Evolutionary conservation across 2,888 invertebrate species (phyloP).

Genomic region (Theodoxus fluviatilis): DNA sequence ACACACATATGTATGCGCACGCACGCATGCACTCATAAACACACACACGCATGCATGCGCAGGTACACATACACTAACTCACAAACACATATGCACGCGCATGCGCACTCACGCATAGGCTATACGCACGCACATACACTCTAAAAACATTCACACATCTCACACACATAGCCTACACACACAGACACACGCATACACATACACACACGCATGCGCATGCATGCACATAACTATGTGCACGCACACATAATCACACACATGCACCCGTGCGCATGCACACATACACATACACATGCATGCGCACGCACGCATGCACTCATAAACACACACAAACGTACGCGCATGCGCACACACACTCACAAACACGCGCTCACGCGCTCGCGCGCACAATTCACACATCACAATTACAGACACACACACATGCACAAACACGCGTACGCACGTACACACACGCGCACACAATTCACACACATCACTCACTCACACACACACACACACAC

Average conservation of each 20-base stretch:
- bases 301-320: background rate
- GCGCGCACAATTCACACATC: background rate
- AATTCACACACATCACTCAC: too few species aligned
- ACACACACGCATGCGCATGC: background rate
- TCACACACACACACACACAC: conserved; percentile 18
- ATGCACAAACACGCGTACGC: background rate
- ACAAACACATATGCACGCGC: too few species aligned
- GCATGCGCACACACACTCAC: background rate
- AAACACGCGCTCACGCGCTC: background rate
- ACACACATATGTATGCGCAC: background rate
- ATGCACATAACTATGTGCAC: background rate
- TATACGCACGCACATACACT: too few species aligned
- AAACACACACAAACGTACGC: too few species aligned
- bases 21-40: background rate
- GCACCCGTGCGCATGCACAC: background rate
- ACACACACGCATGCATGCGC: background rate
- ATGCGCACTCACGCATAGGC: background rate
- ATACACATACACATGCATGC: background rate
- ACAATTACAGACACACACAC: conserved; percentile 4
- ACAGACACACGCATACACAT: conserved; percentile 12
- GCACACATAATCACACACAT: background rate
- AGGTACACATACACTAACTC: background rate
- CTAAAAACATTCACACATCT: too few species aligned
- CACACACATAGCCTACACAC: conserved; percentile 12
- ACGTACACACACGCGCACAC: background rate